Base-by-base conservation (phyloP, 1,140 invertebrate species). In the Contarinia nasturtii region DNA sequence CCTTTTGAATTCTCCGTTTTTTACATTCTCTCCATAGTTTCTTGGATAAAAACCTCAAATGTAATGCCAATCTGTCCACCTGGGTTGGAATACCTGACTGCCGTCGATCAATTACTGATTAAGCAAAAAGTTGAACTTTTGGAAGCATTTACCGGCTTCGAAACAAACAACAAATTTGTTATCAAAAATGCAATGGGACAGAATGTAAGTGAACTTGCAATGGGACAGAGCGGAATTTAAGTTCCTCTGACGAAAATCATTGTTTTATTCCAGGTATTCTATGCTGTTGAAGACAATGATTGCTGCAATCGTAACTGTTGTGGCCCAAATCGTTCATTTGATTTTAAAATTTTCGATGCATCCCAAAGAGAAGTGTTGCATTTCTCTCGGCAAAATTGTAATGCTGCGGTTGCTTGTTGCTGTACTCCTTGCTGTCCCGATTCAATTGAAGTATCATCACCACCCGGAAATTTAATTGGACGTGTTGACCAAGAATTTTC, bases 31-130 rank as follows among this genome's bases (percentile, higher is more conserved):
- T 43, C 67, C 68, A 11, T 59, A 86, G 83, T 73, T 76, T 80
- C 77, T 51, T 90, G 82, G 84, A 85, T 85, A 80, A 75, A 67
- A 69, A 72, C 77, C 60, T 81, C 76, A 49, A 70, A 72, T 67
- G 75, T 72, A 54, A 77, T 72, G 62, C 70, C 66, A n/a, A 86
- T 79, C 61, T 91, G 82, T 71, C 89, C 84, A 46, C 84, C 77
- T 57, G 90, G 88, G 52, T 80, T 95, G 72, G 88, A 91, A 73
- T 94, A 88, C 74, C 79, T 94, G 68, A 85, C 83, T 62, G 75
- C 73, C 74, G 78, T 93, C 74, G 88, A 94, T 65, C 79, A 86
- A 54, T 67, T 94, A 40, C 68, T 91, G 47, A 74, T 95, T 42
- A 80, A 91, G 56, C 88, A 92, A 64, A 86, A 90, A 68, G 74